Percentiles rank a stretch among this genome's conserved stretches.
Conservation (phyloP, 2,797 vertebrate species). For the Melanotaenia nigrans region DNA sequence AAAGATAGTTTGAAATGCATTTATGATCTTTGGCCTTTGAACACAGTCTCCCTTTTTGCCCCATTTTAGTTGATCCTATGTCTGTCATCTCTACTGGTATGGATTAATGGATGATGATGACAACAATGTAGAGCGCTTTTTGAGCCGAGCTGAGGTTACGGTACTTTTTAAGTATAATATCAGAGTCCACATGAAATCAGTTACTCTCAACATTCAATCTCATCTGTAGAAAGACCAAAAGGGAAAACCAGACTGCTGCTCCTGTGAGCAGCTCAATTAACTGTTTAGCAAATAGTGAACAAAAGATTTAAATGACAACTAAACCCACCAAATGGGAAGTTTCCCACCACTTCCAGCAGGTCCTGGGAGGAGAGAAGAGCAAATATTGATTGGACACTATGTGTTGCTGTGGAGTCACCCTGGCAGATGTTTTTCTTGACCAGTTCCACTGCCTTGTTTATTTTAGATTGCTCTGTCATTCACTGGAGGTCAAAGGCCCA, state of each 20-base stretch:
- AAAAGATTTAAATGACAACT: slow-evolving; percentile 77
- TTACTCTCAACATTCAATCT: slow-evolving; percentile 15
- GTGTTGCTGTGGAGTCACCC: slow-evolving; percentile 60
- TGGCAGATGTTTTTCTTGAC: slow-evolving; percentile 83
- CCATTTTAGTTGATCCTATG: neutral
- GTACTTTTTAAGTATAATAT: neutral
- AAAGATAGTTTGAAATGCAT: neutral
- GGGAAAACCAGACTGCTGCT: slow-evolving; percentile 15
- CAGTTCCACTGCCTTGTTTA: slow-evolving; percentile 75
- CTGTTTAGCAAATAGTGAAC: slow-evolving; percentile 43
- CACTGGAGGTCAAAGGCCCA: slow-evolving; percentile 81
- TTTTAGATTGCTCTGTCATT: slow-evolving; percentile 79
- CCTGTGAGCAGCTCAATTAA: slow-evolving; percentile 47
- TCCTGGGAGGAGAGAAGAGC: slow-evolving; percentile 53
- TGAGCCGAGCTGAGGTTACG: neutral
- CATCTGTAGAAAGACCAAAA: slow-evolving; percentile 24
- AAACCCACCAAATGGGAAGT: slow-evolving; percentile 71
- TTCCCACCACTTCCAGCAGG: slow-evolving; percentile 76
- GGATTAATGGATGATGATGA: neutral
- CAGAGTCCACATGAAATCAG: neutral
- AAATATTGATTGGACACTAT: slow-evolving; percentile 72
- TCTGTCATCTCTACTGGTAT: neutral
- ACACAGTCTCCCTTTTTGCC: neutral
- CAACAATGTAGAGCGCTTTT: neutral
- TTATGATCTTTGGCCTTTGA: neutral